These are phyloP conservation scores for Danaus melanippus DNA, from an alignment of 1,140 invertebrate genomes.

Conservation along the genomic window DNA sequence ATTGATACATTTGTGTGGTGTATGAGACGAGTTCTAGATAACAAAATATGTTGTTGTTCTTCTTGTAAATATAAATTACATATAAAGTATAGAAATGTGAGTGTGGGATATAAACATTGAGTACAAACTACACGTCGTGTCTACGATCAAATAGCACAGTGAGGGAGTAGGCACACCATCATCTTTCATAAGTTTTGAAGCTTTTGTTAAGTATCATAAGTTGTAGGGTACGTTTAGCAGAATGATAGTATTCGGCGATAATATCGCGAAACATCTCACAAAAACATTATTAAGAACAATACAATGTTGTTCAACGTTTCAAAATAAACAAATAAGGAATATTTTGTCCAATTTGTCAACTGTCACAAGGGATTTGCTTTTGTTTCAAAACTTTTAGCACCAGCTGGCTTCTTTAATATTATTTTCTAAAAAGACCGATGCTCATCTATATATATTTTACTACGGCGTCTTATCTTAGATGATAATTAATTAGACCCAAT, in stretches of 20 bases:
- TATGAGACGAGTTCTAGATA: no score
- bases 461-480: no score
- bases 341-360: slow-evolving; percentile 44
- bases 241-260: not conserved
- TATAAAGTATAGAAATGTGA: no score
- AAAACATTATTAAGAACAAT: not conserved
- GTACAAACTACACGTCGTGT: no score
- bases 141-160: no score
- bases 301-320: slow-evolving; percentile 18
- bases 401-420: slow-evolving; percentile 10
- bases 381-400: slow-evolving; percentile 26
- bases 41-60: no score
- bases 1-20: no score
- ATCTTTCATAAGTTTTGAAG: slow-evolving; percentile 18
- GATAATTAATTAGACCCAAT: no score
- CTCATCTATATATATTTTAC: not conserved
- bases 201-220: not conserved
- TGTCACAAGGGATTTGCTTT: slow-evolving; percentile 40
- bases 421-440: slow-evolving; percentile 1
- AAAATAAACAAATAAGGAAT: slow-evolving; percentile 33
- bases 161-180: no score
- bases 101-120: no score
- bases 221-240: no score
- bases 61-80: no score
- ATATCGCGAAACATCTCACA: slow-evolving; percentile 10